Evolutionary conservation across 2,888 invertebrate genomes (phyloP), one percentile per base, ranked within the genome.

Genomic region (Sialis lutaria): DNA sequence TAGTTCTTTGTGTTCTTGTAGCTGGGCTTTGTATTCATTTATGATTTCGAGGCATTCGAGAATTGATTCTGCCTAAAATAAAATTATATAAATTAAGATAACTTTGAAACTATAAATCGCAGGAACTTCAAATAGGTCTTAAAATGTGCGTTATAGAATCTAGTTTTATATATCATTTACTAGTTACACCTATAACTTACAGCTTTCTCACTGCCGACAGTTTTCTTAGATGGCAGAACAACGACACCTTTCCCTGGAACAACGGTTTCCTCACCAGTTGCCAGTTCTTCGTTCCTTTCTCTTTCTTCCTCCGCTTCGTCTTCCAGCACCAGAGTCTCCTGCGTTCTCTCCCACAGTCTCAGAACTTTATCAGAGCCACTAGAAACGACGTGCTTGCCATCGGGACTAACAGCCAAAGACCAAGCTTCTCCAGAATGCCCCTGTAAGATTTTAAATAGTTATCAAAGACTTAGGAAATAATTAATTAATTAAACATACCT

Each of bases 361-460:
- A 97, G 64, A 12, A 91, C 88, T 54, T 81, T 74, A 70, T 98
- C 97, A 1, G 82, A 81, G 32, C 95, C 92, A 57, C 87, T 84
- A 13, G 85, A 81, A 6, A 78, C 80, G 10, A 79, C 72, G 64
- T 75, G 82, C 51, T 81, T 70, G 0, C 92, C 93, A 63, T 82
- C 88, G 1, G 85, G 77, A 54, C 88, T 88, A 39, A 91, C 78
- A 1, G 77, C 69, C 54, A 93, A 61, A 51, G 70, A 67, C 72
- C 81, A 79, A 1, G 88, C 80, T 64, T 84, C 83, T 2, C 86
- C 89, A 52, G 77, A 74, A 63, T 95, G 93, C 2, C 88, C 88
- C 78, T 90, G 62, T 33, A 53, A 52, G 13, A 48, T 22, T 35
- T 45, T 13, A 10, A 12, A 44, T 9, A 45, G 31, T 43, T 32